Conservation (phyloP, 2,797 vertebrate species). For the Melanotaenia nigrans region DNA sequence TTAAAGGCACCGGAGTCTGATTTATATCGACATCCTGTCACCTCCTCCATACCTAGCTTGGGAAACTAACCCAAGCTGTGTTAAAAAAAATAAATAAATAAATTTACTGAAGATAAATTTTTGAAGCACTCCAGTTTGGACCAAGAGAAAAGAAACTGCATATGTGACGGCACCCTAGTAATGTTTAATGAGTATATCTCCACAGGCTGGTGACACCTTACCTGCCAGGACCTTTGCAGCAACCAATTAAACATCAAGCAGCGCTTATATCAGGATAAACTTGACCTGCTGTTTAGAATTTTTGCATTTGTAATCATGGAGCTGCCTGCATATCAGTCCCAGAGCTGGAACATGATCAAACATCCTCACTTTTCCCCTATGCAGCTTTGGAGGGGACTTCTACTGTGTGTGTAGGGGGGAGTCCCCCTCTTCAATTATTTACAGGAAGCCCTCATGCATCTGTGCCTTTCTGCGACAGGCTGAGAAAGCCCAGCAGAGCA, state of each 20-base stretch:
- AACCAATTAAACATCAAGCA: constrained; percentile 55
- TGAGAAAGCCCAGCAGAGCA: constrained; percentile 65
- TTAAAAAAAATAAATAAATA: constrained; percentile 11
- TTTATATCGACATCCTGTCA: constrained; percentile 44
- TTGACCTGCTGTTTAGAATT: constrained; percentile 38
- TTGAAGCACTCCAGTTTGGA: constrained; percentile 1
- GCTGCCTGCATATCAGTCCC: constrained; percentile 43
- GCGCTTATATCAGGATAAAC: constrained; percentile 34
- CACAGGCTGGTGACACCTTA: constrained; percentile 1
- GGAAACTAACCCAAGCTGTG: constrained; percentile 19
- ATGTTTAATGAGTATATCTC: constrained; percentile 48
- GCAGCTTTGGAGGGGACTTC: constrained; percentile 61
- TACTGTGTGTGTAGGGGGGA: constrained; percentile 52
- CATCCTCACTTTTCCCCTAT: constrained; percentile 41
- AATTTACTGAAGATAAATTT: neutral
- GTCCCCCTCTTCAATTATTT: constrained; percentile 79
- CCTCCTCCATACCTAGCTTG: constrained; percentile 12
- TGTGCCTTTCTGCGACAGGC: constrained; percentile 69
- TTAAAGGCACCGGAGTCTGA: constrained; percentile 24
- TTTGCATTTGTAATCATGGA: constrained; percentile 35
- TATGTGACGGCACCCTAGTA: neutral
- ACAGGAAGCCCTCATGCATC: constrained; percentile 73
- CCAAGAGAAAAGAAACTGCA: constrained; percentile 18
- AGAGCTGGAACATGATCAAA: constrained; percentile 58
- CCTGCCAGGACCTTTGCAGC: constrained; percentile 21